A percentile compares a stretch with the other conserved stretches of the same genome.
Conservation (phyloP, 2,888 invertebrate genomes). For the Odontocolon sp. region DNA sequence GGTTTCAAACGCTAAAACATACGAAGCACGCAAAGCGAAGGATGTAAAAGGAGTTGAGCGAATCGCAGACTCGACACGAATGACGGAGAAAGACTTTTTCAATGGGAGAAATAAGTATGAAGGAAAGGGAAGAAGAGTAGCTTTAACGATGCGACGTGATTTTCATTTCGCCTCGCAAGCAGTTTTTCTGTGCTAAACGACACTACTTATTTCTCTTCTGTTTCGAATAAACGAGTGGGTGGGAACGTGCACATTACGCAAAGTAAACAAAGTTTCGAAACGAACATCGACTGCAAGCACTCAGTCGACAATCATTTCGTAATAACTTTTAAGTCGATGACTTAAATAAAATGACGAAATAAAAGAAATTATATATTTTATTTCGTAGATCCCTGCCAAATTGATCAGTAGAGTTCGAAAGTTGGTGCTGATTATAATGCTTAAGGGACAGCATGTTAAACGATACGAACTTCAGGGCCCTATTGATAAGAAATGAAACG, state of each 20-base stretch:
- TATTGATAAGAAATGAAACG: neutral
- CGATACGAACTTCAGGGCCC: too few relatives aligned
- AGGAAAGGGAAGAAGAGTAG: constrained; percentile 1
- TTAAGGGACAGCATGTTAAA: too few relatives aligned
- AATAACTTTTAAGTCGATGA: too few relatives aligned
- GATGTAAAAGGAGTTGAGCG: constrained; percentile 23
- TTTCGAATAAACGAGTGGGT: neutral
- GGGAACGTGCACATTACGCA: neutral
- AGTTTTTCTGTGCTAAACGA: constrained; percentile 18
- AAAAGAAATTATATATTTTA: too few relatives aligned
- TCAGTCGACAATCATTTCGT: too few relatives aligned
- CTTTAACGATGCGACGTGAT: constrained; percentile 54
- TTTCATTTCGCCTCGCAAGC: constrained; percentile 59
- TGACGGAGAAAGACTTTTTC: constrained; percentile 12
- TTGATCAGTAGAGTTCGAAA: too few relatives aligned
- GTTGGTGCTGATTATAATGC: too few relatives aligned
- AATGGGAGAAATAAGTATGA: constrained; percentile 13
- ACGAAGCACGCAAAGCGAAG: constrained; percentile 1
- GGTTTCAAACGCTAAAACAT: too few relatives aligned
- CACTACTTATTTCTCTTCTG: constrained; percentile 12
- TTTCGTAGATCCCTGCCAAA: too few relatives aligned
- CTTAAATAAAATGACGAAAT: neutral
- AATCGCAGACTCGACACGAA: constrained; percentile 26
- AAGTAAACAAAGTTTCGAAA: too few relatives aligned
- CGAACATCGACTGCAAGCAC: too few relatives aligned